Conservation (phyloP, 2,888 invertebrate genomes). For the Elysia crispata region DNA sequence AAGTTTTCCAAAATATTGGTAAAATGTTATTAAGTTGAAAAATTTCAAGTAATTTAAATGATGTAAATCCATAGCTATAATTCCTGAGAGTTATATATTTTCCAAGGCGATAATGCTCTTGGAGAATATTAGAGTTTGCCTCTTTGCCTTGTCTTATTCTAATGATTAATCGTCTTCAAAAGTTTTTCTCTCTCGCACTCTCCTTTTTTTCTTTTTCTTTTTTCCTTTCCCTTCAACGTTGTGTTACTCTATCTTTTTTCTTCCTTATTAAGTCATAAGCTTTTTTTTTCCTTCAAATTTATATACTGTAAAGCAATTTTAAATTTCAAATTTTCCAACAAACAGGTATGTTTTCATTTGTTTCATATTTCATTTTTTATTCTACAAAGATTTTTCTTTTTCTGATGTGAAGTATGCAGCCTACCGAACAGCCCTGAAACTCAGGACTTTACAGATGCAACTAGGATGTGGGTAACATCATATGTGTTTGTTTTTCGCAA, state of each 20-base stretch:
- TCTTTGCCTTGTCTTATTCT: neutral
- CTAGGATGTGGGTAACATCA: conserved; percentile 83
- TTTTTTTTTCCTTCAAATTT: too few relatives aligned
- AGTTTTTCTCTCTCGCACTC: too few relatives aligned
- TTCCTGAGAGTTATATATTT: too few relatives aligned
- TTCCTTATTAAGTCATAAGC: too few relatives aligned
- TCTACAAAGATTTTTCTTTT: conserved; percentile 48
- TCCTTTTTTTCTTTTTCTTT: too few relatives aligned
- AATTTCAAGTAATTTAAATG: neutral
- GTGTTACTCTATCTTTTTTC: too few relatives aligned
- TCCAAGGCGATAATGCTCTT: too few relatives aligned
- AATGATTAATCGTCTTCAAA: too few relatives aligned
- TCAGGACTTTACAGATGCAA: conserved; percentile 82
- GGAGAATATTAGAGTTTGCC: too few relatives aligned
- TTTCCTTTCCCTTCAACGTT: too few relatives aligned
- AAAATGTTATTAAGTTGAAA: conserved; percentile 24
- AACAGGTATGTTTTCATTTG: neutral
- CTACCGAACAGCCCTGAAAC: conserved; percentile 87
- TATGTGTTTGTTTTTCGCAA: too few relatives aligned
- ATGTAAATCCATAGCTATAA: too few relatives aligned
- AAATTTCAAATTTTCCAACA: neutral
- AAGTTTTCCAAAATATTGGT: conserved; percentile 70
- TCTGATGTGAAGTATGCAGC: conserved; percentile 84
- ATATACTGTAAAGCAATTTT: neutral
- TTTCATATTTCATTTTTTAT: neutral